These are phyloP conservation scores for Drosophila fuyamai DNA, from an alignment of 1,140 invertebrate genomes.

Conservation along the genomic window DNA sequence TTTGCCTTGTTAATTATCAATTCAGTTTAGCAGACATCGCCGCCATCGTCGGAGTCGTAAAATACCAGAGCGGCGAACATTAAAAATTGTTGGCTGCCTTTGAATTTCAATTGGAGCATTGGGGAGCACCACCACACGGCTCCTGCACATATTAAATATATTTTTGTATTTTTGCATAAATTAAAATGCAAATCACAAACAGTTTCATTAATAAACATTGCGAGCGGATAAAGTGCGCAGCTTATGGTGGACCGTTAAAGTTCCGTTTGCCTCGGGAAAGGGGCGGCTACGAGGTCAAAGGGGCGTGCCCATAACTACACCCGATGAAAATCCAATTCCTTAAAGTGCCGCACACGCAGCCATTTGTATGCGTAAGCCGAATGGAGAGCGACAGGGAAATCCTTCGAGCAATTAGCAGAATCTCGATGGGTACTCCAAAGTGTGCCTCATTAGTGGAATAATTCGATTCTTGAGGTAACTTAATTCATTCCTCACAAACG, in stretches of 20 bases:
- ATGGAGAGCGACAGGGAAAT: constrained; percentile 39
- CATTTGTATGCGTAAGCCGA: constrained; percentile 42
- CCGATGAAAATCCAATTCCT: constrained; percentile 61
- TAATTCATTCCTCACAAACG: neutral
- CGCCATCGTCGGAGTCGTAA: constrained; percentile 63
- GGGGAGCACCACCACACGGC: constrained; percentile 7
- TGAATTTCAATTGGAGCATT: constrained; percentile 74
- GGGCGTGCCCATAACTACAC: constrained; percentile 44
- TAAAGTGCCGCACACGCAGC: constrained; percentile 45
- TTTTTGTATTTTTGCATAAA: constrained; percentile 79
- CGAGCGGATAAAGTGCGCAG: constrained; percentile 69
- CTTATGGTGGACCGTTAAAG: constrained; percentile 75
- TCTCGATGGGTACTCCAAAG: constrained; percentile 4
- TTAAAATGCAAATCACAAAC: constrained; percentile 83
- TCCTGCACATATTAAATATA: constrained; percentile 59
- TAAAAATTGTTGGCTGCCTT: constrained; percentile 76
- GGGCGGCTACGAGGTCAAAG: constrained; percentile 13
- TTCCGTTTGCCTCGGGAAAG: neutral
- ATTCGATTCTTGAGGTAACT: constrained; percentile 20
- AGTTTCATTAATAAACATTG: constrained; percentile 83
- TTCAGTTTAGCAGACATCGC: constrained; percentile 73
- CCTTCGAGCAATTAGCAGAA: constrained; percentile 49
- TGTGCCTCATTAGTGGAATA: constrained; percentile 37
- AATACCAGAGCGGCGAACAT: constrained; percentile 70
- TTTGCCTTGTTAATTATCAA: constrained; percentile 82